These are phyloP conservation scores for Notamacropus eugenii DNA, from an alignment of 2,797 vertebrate genomes.

Conservation along the genomic window DNA sequence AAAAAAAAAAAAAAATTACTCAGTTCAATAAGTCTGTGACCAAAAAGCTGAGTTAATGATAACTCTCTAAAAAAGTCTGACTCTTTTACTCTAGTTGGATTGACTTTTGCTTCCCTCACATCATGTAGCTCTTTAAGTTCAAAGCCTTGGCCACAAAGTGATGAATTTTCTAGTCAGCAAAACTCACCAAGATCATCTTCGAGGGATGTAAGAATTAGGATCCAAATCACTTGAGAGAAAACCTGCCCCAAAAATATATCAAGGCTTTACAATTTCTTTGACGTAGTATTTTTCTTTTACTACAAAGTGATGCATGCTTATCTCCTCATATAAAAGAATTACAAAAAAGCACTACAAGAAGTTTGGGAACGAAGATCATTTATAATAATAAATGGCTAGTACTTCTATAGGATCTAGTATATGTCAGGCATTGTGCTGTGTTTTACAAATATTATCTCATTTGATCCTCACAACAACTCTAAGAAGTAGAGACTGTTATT, in stretches of 20 bases:
- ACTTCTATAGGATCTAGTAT: background rate
- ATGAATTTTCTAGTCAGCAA: background rate
- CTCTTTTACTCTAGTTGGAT: no score
- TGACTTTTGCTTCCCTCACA: background rate
- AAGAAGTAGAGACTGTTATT: background rate
- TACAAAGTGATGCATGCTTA: background rate
- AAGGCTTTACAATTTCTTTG: background rate
- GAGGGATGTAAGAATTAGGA: background rate
- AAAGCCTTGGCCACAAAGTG: background rate
- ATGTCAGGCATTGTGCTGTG: background rate
- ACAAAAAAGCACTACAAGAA: background rate
- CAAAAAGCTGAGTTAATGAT: background rate
- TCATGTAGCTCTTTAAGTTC: background rate
- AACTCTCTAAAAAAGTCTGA: background rate
- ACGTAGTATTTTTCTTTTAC: background rate
- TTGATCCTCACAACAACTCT: background rate
- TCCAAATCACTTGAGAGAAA: background rate
- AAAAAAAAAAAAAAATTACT: background rate
- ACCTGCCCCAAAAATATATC: background rate
- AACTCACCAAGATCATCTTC: background rate
- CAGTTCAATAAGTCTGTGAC: constrained; percentile 25
- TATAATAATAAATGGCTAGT: background rate
- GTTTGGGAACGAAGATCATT: background rate
- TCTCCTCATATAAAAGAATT: background rate
- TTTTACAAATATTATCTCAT: background rate